Evolutionary conservation across 2,888 invertebrate genomes (phyloP), one percentile per base, ranked within the genome.

Genomic region (Epinotia ramella): DNA sequence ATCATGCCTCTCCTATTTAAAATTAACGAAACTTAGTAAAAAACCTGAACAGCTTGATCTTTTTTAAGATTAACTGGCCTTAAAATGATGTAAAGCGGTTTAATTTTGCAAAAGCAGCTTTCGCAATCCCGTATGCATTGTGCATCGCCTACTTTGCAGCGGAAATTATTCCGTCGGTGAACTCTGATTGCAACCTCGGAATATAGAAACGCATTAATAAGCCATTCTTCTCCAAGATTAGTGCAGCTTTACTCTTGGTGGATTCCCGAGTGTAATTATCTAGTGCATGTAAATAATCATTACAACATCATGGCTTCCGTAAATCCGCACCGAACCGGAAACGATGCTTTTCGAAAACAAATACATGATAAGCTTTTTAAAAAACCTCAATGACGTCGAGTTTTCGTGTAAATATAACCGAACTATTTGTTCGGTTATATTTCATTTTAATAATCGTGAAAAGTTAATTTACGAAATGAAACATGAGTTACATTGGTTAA

Each of bases 131-230:
- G 49, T 56, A 73, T 73, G 67, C 62, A 68, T 62, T 33, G 49
- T 71, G 73, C 60, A 67, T 46, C 66, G 40, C 9, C 64, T 7
- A 53, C 57, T 46, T 74, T 57, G 44, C 57, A 16, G 44, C 73
- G 62, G 69, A 65, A 70, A 77, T 73, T 73, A 60, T 66, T 60
- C 65, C 62, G 44, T 24, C 60, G n/a, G 76, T 64, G 28, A 66
- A 74, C 56, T 66, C 53, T 67, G 71, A 66, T 67, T 76, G 62
- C 62, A 57, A 49, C 44, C 44, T 28, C 16, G 20, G 70, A 75
- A 75, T 65, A 74, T 63, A 59, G 57, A 18, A 64, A 63, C 69
- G 59, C 28, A 68, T 69, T 69, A 74, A 59, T 75, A 70, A 64
- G 49, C 64, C 20, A 64, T 60, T 57, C 63, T 28, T 28, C 57